Evolutionary conservation across 1,140 invertebrate species (phyloP).

Genomic region (Pygmarrhopalites habei): DNA sequence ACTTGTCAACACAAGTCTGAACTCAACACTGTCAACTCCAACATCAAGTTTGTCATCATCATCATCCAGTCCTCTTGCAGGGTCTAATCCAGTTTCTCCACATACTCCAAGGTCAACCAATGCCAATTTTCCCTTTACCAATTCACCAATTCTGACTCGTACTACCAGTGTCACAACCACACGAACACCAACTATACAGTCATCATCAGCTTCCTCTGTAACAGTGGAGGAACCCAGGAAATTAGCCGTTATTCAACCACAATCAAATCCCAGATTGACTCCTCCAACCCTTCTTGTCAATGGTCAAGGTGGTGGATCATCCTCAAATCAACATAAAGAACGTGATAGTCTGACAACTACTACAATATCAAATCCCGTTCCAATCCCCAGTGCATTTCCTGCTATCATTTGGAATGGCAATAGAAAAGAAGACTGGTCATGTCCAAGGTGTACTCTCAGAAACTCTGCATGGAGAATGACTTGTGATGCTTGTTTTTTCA

Average conservation of each 20-base stretch:
- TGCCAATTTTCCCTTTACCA: too few species aligned
- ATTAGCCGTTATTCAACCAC: slow-evolving; percentile 35
- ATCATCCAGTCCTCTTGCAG: not conserved
- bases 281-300: too few species aligned
- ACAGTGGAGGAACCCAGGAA: slow-evolving; percentile 23
- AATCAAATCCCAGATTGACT: slow-evolving; percentile 10
- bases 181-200: not conserved
- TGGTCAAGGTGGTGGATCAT: too few species aligned
- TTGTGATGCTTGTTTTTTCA: slow-evolving; percentile 49
- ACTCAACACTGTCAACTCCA: too few species aligned
- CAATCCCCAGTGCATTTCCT: too few species aligned
- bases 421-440: slow-evolving; percentile 45
- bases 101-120: not conserved
- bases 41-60: not conserved
- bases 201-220: not conserved
- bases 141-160: too few species aligned
- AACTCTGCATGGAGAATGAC: slow-evolving; percentile 52
- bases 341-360: too few species aligned
- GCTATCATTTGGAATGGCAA: not conserved
- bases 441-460: slow-evolving; percentile 50
- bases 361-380: too few species aligned
- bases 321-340: too few species aligned
- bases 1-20: too few species aligned
- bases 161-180: not conserved
- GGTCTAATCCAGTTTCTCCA: not conserved